Percentiles rank a stretch among this genome's conserved stretches.
Evolutionary conservation across 1,140 invertebrate species (phyloP).

Genomic region (Drosophila saltans): DNA sequence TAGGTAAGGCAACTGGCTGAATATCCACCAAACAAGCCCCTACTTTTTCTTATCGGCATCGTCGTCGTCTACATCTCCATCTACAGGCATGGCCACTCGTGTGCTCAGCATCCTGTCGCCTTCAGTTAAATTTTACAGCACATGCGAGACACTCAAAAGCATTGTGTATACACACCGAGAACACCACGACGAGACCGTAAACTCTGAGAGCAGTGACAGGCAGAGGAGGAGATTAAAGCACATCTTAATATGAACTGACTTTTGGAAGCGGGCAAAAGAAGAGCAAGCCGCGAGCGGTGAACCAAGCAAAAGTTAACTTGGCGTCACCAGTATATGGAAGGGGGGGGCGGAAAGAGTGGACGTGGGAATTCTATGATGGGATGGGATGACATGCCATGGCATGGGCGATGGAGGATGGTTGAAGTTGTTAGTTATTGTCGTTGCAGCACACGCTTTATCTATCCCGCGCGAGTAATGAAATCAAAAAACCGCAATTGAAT

Average conservation of each 20-base stretch:
- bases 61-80: not conserved
- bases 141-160: conserved; percentile 60
- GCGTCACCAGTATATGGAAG: conserved; percentile 5
- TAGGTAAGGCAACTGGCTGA: too few relatives aligned
- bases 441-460: conserved; percentile 33
- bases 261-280: conserved; percentile 44
- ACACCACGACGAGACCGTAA: conserved; percentile 31
- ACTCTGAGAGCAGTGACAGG: conserved; percentile 13
- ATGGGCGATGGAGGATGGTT: not conserved
- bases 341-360: not conserved
- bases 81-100: conserved; percentile 12
- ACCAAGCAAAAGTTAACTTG: conserved; percentile 11
- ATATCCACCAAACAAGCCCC: too few relatives aligned
- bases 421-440: conserved; percentile 12
- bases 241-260: conserved; percentile 57
- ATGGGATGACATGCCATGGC: not conserved
- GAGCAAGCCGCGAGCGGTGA: conserved; percentile 48
- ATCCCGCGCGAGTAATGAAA: conserved; percentile 34
- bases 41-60: not conserved
- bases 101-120: conserved; percentile 55
- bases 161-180: conserved; percentile 46
- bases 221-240: conserved; percentile 57
- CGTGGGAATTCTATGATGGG: not conserved
- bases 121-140: conserved; percentile 61
- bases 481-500: conserved; percentile 57